These are phyloP conservation scores for Trinorchestia longiramus DNA, from an alignment of 1,140 invertebrate species.

Conservation along the genomic window DNA sequence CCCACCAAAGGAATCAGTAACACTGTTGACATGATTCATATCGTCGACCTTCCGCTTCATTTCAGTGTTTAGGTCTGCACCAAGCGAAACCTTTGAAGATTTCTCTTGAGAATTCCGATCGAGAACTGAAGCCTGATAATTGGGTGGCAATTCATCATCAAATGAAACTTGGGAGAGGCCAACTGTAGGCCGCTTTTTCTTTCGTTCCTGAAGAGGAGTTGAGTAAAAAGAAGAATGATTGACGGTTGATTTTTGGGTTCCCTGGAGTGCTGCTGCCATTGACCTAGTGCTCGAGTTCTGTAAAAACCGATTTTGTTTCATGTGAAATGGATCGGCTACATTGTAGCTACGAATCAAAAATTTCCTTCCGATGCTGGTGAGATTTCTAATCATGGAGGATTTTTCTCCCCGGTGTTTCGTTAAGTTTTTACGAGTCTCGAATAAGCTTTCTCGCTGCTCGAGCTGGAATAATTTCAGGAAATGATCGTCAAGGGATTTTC, in stretches of 20 bases:
- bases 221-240: neutral
- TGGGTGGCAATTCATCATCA: constrained; percentile 30
- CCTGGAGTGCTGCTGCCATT: neutral
- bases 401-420: neutral
- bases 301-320: neutral
- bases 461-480: neutral
- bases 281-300: neutral
- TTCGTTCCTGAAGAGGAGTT: neutral
- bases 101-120: constrained; percentile 25
- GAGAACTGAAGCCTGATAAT: neutral
- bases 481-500: neutral
- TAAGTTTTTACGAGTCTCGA: neutral
- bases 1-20: neutral
- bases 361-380: neutral
- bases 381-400: neutral
- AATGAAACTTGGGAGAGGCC: neutral
- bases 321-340: neutral
- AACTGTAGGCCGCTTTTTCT: neutral
- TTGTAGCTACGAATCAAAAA: neutral
- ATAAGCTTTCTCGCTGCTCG: neutral
- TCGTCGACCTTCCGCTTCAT: neutral
- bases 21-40: neutral
- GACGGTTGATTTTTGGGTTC: neutral
- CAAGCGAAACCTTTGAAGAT: neutral
- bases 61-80: neutral